Conservation (phyloP, 2,888 invertebrate genomes). For the Laothoe populi region DNA sequence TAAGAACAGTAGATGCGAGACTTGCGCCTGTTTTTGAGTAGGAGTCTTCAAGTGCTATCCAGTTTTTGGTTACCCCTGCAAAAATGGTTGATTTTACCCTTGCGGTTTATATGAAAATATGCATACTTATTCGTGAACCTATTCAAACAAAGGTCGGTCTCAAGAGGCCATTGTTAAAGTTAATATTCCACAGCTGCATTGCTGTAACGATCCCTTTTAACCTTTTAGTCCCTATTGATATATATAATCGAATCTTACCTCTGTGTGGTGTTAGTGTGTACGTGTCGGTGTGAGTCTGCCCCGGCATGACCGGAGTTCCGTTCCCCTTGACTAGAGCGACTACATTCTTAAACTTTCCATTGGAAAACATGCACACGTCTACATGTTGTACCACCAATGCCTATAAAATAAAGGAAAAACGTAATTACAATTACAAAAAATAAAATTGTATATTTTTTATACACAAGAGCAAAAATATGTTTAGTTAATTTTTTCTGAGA, state of each 20-base stretch:
- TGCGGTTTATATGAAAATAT: background rate
- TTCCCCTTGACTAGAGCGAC: slow-evolving; percentile 87
- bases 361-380: slow-evolving; percentile 97
- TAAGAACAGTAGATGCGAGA: slow-evolving; percentile 86
- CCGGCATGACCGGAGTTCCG: slow-evolving; percentile 87
- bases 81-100: slow-evolving; percentile 31
- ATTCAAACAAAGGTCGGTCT: background rate
- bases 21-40: slow-evolving; percentile 89
- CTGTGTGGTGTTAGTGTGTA: slow-evolving; percentile 88
- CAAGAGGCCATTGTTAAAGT: slow-evolving; percentile 2
- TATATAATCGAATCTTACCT: slow-evolving; percentile 56
- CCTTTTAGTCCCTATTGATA: background rate
- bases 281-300: slow-evolving; percentile 86
- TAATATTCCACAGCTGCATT: slow-evolving; percentile 6
- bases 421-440: too few species aligned
- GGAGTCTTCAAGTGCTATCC: slow-evolving; percentile 95
- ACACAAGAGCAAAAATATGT: too few species aligned
- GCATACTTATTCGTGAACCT: background rate
- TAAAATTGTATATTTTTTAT: too few species aligned
- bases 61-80: slow-evolving; percentile 92
- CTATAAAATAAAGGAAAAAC: slow-evolving; percentile 68
- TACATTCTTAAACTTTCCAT: slow-evolving; percentile 97
- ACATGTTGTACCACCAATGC: slow-evolving; percentile 94
- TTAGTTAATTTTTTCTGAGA: too few species aligned
- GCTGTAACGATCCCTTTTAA: background rate